These are phyloP conservation scores for Philereme transversata DNA, from an alignment of 2,888 invertebrate genomes.

Conservation along the genomic window DNA sequence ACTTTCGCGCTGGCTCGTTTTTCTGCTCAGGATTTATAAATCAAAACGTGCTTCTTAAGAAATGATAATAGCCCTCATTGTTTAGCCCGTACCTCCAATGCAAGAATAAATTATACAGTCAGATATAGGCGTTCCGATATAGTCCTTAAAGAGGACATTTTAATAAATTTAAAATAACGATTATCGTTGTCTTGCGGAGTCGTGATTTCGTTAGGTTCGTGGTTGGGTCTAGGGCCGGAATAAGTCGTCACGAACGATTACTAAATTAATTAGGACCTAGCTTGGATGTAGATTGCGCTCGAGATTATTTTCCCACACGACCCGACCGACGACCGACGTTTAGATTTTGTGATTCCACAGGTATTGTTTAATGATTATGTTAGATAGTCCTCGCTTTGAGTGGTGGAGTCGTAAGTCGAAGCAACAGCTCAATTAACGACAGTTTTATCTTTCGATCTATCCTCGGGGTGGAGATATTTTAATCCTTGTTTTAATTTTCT, in stretches of 20 bases:
- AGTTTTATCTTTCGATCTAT: slow-evolving; percentile 18
- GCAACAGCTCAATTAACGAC: slow-evolving; percentile 32
- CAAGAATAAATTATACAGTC: slow-evolving; percentile 82
- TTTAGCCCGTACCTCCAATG: slow-evolving; percentile 69
- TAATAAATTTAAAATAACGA: slow-evolving; percentile 84
- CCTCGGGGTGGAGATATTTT: slow-evolving; percentile 13
- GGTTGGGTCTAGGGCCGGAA: slow-evolving; percentile 77
- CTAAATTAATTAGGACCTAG: slow-evolving; percentile 83
- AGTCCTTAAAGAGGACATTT: slow-evolving; percentile 83
- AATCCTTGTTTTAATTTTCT: slow-evolving; percentile 7
- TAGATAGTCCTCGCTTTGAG: slow-evolving; percentile 40
- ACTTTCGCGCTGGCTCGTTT: slow-evolving; percentile 28
- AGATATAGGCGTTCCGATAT: slow-evolving; percentile 80
- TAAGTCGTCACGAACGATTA: slow-evolving; percentile 84
- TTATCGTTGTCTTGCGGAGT: slow-evolving; percentile 81
- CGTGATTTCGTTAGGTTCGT: slow-evolving; percentile 83
- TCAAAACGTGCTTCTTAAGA: slow-evolving; percentile 62
- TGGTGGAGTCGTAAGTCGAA: slow-evolving; percentile 21
- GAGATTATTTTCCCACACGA: slow-evolving; percentile 83
- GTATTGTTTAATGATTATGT: slow-evolving; percentile 62
- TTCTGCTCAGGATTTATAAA: slow-evolving; percentile 50
- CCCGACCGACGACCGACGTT: slow-evolving; percentile 61
- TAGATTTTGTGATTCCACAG: slow-evolving; percentile 72
- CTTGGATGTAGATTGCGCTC: slow-evolving; percentile 79
- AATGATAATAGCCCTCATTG: slow-evolving; percentile 76